Conservation (phyloP, 1,140 invertebrate species). For the Philopotamus ludificatus region DNA sequence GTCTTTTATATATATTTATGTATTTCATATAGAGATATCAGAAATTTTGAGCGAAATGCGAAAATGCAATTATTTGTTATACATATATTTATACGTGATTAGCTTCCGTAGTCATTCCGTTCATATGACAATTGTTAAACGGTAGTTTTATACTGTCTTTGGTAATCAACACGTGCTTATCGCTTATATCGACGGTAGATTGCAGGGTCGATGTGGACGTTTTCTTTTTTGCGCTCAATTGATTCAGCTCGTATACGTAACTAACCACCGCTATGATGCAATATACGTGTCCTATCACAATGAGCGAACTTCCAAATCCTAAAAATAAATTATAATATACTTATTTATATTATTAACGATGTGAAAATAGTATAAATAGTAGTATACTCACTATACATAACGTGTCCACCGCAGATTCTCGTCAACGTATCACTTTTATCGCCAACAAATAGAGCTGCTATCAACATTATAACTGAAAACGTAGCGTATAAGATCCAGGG, state of each 20-base stretch:
- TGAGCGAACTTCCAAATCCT: constrained; percentile 30
- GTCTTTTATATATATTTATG: too few species aligned
- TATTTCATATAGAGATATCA: too few species aligned
- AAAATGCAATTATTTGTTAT: too few species aligned
- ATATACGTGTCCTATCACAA: constrained; percentile 34
- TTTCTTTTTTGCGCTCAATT: constrained; percentile 19
- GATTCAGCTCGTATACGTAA: constrained; percentile 32
- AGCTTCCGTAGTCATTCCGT: constrained; percentile 10
- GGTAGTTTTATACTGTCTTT: constrained; percentile 26
- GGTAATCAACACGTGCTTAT: constrained; percentile 27
- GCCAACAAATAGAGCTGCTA: constrained; percentile 24
- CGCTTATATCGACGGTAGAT: constrained; percentile 21
- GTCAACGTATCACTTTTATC: constrained; percentile 30
- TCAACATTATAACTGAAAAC: constrained; percentile 27
- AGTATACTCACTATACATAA: constrained; percentile 30
- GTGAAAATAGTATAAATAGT: not conserved
- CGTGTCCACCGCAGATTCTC: constrained; percentile 33
- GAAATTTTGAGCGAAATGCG: not conserved
- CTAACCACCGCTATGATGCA: constrained; percentile 38
- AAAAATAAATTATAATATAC: constrained; percentile 12
- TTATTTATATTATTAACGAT: not conserved
- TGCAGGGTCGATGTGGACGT: constrained; percentile 18
- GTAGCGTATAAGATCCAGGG: constrained; percentile 36
- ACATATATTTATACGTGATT: constrained; percentile 24
- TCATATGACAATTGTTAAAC: constrained; percentile 16